Conservation (phyloP, 2,888 invertebrate species). For the Drosophila formosana region DNA sequence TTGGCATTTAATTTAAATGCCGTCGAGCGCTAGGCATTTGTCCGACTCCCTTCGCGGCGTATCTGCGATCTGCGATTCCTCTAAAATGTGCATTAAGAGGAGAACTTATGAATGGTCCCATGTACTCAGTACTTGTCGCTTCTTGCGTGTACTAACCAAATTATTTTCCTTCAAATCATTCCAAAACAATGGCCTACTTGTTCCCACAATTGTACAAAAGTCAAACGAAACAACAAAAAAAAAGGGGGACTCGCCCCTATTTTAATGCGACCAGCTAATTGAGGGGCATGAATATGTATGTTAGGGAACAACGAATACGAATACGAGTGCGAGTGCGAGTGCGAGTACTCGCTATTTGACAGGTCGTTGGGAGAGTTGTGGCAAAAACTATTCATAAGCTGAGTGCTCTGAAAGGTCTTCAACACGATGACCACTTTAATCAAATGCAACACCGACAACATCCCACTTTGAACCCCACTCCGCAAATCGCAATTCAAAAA, state of each 20-base stretch:
- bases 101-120: background rate
- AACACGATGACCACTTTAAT: conserved; percentile 45
- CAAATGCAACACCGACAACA: conserved; percentile 44
- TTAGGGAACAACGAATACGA: background rate
- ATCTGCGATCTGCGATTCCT: background rate
- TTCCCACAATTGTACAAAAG: conserved; percentile 52
- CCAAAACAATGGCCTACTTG: conserved; percentile 40
- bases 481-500: conserved; percentile 4
- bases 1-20: conserved; percentile 73
- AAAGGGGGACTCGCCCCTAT: conserved; percentile 13
- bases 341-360: conserved; percentile 9
- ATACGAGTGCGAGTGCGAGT: background rate
- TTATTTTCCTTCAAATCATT: conserved; percentile 35
- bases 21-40: conserved; percentile 37
- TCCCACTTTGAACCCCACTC: background rate
- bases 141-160: conserved; percentile 50
- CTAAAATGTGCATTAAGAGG: background rate
- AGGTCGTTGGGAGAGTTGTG: conserved; percentile 17
- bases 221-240: background rate
- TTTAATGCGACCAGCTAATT: conserved; percentile 45
- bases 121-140: background rate
- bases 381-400: conserved; percentile 18
- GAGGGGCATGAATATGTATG: conserved; percentile 38
- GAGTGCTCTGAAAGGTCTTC: conserved; percentile 17
- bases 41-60: conserved; percentile 1